Evolutionary conservation across 2,797 vertebrate species (phyloP).

Genomic region (Leptoclinus maculatus): DNA sequence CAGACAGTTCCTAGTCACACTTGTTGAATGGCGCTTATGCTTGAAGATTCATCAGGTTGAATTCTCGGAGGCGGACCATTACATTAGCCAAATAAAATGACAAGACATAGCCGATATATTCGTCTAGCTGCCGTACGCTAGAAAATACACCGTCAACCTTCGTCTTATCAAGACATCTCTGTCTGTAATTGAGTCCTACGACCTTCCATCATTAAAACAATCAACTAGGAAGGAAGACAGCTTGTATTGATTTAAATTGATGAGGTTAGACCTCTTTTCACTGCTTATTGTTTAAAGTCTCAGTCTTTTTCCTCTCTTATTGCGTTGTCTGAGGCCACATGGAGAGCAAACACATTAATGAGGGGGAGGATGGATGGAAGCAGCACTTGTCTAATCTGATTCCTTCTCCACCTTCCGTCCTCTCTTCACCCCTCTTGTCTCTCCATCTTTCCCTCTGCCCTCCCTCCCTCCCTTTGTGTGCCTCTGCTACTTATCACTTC

Average conservation of each 20-base stretch:
- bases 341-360: constrained; percentile 39
- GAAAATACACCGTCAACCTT: too few relatives aligned
- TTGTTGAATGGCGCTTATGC: too few relatives aligned
- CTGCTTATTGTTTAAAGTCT: constrained; percentile 17
- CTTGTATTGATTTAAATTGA: not conserved
- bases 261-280: constrained; percentile 8
- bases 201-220: not conserved
- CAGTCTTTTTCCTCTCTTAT: constrained; percentile 16
- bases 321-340: constrained; percentile 27
- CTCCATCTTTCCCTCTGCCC: constrained; percentile 20
- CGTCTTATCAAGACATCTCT: not conserved
- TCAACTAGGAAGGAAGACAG: not conserved
- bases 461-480: constrained; percentile 15
- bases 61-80: too few relatives aligned
- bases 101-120: too few relatives aligned
- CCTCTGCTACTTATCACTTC: constrained; percentile 43
- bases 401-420: constrained; percentile 26
- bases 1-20: too few relatives aligned
- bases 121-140: too few relatives aligned
- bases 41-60: too few relatives aligned
- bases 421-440: not conserved
- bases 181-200: not conserved
- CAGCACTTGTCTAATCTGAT: constrained; percentile 46
- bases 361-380: constrained; percentile 23
- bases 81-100: too few relatives aligned